Evolutionary conservation across 2,888 invertebrate species (phyloP), one percentile per base, ranked within the genome.

Genomic region (Notocelia uddmanniana): DNA sequence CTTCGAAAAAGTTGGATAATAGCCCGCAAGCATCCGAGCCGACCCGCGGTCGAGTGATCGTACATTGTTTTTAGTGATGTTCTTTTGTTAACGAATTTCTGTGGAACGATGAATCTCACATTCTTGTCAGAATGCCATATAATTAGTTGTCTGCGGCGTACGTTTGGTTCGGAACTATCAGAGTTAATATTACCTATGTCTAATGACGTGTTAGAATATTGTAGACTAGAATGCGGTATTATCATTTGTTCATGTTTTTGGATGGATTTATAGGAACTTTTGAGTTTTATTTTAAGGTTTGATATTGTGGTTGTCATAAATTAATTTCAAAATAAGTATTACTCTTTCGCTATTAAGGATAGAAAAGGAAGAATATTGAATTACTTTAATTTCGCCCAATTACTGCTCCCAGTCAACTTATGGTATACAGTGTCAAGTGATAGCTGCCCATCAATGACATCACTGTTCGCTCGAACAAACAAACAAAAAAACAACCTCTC

Each of bases 251-350:
- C 13, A 52, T 15, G 31, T 60, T 54, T 66, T 66, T 55, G 41
- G 64, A 48, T 71, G 67, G 54, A 67, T 60, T 59, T 54, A 67
- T 60, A 60, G 66, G 26, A 55, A 58, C n/a, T 48, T 60, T 55
- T 74, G 68, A 75, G 77, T 83, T 86, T 81, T 78, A 79, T 88
- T 88, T 85, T 81, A 88, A 86, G 80, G 81, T 88, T 89, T 88
- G 85, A 88, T 89, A 90, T 89, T 85, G 89, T 89, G 85, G 86
- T 87, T 85, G 87, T 89, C 85, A 66, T 64, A 57, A 74, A 67
- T 71, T 73, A 79, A 82, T 85, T 87, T 86, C 82, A 77, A 82
- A 84, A 18, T 64, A 64, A 66, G 58, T 58, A 82, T 80, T 80
- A 83, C 81, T 85, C 81, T 88, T 64, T 64, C 79, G 84, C 84